These are phyloP conservation scores for Portevinia maculata DNA, from an alignment of 2,888 invertebrate genomes.

Conservation along the genomic window DNA sequence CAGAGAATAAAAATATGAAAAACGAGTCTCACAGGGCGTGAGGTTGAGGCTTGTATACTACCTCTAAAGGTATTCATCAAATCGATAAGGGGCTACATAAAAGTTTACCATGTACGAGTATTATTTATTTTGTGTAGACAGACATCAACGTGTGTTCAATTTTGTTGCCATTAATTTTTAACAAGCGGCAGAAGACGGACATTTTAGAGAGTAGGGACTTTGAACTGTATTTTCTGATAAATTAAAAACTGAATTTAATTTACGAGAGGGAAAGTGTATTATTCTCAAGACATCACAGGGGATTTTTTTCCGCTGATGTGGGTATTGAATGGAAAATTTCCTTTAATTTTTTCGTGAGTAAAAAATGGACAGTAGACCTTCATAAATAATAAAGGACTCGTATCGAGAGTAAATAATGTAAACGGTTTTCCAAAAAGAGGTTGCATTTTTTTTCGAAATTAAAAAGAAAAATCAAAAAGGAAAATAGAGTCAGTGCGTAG, in stretches of 20 bases:
- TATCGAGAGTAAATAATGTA: no score
- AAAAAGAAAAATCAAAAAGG: no score
- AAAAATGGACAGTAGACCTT: no score
- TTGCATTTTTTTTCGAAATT: no score
- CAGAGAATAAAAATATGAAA: constrained; percentile 66
- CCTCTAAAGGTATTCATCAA: constrained; percentile 60
- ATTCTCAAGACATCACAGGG: background rate
- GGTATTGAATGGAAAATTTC: no score
- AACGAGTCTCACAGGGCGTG: constrained; percentile 61
- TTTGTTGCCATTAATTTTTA: constrained; percentile 26
- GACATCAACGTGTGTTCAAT: constrained; percentile 14
- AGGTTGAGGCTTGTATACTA: constrained; percentile 57
- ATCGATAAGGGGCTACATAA: constrained; percentile 53
- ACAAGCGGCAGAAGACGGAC: background rate
- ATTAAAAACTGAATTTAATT: background rate
- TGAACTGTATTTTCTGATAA: background rate
- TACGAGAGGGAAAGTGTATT: no score
- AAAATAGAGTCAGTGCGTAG: no score
- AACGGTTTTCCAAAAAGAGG: no score
- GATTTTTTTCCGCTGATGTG: background rate
- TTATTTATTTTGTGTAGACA: constrained; percentile 9
- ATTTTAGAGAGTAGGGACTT: background rate
- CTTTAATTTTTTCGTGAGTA: no score
- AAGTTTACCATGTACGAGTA: background rate
- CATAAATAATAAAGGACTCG: no score